phyloP scores from a whole-genome alignment of 1,140 invertebrate species.

The Protaetia brevitarsis region DNA sequence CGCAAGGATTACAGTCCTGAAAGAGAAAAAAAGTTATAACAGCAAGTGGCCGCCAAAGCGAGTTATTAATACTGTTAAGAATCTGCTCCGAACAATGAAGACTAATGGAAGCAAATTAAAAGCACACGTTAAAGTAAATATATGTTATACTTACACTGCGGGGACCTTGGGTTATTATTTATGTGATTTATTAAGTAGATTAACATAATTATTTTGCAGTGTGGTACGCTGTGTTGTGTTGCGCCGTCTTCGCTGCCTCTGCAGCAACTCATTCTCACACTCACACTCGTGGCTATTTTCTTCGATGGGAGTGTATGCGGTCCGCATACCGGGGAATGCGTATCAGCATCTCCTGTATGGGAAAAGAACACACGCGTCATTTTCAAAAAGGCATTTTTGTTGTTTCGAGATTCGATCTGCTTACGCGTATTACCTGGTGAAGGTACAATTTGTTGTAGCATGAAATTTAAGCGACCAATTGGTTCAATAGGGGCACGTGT shows the following conservation, averaged over 20 bases:
- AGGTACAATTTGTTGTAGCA: background rate
- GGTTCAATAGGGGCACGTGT: background rate
- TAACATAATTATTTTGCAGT: conserved; percentile 22
- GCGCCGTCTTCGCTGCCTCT: background rate
- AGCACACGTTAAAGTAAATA: conserved; percentile 24
- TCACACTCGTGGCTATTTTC: conserved; percentile 17
- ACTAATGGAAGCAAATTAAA: conserved; percentile 23
- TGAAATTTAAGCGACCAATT: background rate
- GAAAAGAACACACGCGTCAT: conserved; percentile 4
- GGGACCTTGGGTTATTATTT: conserved; percentile 23
- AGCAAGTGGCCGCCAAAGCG: conserved; percentile 19
- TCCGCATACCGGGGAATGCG: background rate
- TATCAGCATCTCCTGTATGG: background rate
- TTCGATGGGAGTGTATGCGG: background rate
- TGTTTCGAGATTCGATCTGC: background rate
- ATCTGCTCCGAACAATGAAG: conserved; percentile 22
- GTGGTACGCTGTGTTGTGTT: background rate
- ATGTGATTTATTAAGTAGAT: conserved; percentile 24
- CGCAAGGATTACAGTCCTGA: conserved; percentile 9
- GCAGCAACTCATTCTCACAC: conserved; percentile 1
- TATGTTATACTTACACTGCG: conserved; percentile 21
- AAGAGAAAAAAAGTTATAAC: background rate
- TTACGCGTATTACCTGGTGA: background rate
- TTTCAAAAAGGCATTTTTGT: conserved; percentile 8
- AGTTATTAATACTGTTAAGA: conserved; percentile 24